Percentiles rank a stretch among this genome's conserved stretches.
Evolutionary conservation across 2,797 vertebrate species (phyloP).

Genomic region (Gastrophryne carolinensis): DNA sequence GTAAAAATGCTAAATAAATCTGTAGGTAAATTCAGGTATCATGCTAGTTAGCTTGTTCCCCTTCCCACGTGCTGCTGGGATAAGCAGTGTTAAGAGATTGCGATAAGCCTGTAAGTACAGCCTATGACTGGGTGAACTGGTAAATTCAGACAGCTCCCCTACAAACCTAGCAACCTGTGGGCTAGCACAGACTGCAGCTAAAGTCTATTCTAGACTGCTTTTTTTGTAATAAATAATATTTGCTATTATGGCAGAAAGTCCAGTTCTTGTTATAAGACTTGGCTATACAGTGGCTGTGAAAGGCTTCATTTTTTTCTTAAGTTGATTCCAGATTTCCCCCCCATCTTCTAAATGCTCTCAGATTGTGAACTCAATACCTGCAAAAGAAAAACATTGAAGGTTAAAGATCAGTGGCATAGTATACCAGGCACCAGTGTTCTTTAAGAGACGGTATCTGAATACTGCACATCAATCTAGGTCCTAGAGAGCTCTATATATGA

Average conservation of each 20-base stretch:
- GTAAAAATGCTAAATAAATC: constrained; percentile 8
- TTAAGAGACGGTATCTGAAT: too few species aligned
- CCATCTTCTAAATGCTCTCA: constrained; percentile 58
- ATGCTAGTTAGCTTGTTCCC: constrained; percentile 45
- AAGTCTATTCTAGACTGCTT: constrained; percentile 67
- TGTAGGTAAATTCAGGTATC: neutral
- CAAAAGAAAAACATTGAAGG: constrained; percentile 20
- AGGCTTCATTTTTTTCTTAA: constrained; percentile 58
- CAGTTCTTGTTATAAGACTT: constrained; percentile 69
- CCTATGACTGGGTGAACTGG: constrained; percentile 40
- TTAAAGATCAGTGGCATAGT: neutral
- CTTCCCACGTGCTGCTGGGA: constrained; percentile 40
- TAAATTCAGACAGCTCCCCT: neutral
- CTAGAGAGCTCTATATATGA: too few species aligned
- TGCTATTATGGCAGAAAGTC: constrained; percentile 64
- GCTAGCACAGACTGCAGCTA: constrained; percentile 68
- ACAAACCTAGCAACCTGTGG: constrained; percentile 2
- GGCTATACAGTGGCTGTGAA: constrained; percentile 67
- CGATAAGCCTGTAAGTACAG: constrained; percentile 59
- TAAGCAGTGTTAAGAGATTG: constrained; percentile 56
- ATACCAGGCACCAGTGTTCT: too few species aligned
- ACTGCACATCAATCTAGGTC: too few species aligned
- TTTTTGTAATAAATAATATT: constrained; percentile 90
- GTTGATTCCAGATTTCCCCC: constrained; percentile 31
- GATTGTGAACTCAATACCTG: constrained; percentile 82